Evolutionary conservation across 2,113 vertebrate species (phyloP).

Genomic region (Gasterosteus aculeatus): DNA sequence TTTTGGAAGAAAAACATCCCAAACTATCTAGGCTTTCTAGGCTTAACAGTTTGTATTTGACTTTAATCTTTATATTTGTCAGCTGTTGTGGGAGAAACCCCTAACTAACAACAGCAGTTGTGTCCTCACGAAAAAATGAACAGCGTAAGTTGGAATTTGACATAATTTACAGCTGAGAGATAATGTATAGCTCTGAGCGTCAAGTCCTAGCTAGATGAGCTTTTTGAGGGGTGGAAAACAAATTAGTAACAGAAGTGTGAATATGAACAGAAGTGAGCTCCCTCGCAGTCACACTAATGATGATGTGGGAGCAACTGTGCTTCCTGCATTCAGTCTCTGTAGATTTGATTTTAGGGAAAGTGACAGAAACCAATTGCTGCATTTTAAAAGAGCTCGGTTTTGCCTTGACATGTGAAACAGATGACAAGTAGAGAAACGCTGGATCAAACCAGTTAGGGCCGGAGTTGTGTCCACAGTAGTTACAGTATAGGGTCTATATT

Average conservation of each 20-base stretch:
- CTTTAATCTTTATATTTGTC: not conserved
- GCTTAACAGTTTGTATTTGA: not conserved
- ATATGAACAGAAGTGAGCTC: slow-evolving; percentile 44
- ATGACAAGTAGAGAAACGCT: slow-evolving; percentile 18
- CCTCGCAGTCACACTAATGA: slow-evolving; percentile 37
- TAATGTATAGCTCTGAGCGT: not conserved
- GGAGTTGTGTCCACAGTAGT: slow-evolving; percentile 5
- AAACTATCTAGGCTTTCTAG: no score
- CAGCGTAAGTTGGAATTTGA: not conserved
- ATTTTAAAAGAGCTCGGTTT: slow-evolving; percentile 23
- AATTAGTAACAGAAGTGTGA: slow-evolving; percentile 45
- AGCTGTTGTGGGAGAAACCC: not conserved
- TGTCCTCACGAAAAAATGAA: not conserved
- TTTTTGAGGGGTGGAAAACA: slow-evolving; percentile 16
- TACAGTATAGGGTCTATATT: not conserved
- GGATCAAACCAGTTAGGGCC: slow-evolving; percentile 9
- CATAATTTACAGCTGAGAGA: not conserved
- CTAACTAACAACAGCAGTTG: not conserved
- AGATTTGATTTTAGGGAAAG: slow-evolving; percentile 28
- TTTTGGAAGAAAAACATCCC: not conserved
- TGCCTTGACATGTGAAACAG: slow-evolving; percentile 19
- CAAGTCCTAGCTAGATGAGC: slow-evolving; percentile 1
- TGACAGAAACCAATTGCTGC: slow-evolving; percentile 24
- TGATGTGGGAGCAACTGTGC: slow-evolving; percentile 42
- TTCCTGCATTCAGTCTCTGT: slow-evolving; percentile 32